A percentile compares a stretch with the other conserved stretches of the same genome.
Conservation (phyloP, 1,140 invertebrate species). For the Spodoptera frugiperda region DNA sequence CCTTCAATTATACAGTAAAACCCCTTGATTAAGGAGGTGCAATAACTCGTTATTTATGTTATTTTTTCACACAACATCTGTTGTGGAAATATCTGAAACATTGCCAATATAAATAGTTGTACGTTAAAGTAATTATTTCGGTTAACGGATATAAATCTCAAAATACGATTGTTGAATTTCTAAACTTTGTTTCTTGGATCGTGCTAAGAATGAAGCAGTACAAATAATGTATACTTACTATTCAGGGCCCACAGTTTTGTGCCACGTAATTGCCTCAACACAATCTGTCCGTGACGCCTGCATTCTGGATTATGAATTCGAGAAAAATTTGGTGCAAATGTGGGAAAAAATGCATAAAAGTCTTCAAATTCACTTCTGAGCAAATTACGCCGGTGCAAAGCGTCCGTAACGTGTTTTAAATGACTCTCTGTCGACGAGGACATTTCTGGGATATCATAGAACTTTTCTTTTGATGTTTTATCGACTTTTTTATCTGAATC, state of each 20-base stretch:
- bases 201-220: conserved; percentile 16
- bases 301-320: conserved; percentile 88
- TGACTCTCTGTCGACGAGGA: conserved; percentile 57
- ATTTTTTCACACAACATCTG: conserved; percentile 55
- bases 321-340: conserved; percentile 89
- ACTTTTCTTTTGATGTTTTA: conserved; percentile 56
- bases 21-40: conserved; percentile 40
- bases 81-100: conserved; percentile 60
- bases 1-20: conserved; percentile 16
- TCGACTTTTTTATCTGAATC: conserved; percentile 51
- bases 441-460: conserved; percentile 55
- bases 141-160: conserved; percentile 32
- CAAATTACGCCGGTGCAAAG: conserved; percentile 75
- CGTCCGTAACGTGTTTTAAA: conserved; percentile 70
- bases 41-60: conserved; percentile 48
- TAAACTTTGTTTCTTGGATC: conserved; percentile 36
- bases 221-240: conserved; percentile 85
- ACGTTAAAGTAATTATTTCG: conserved; percentile 36
- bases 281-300: conserved; percentile 89
- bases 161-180: conserved; percentile 36
- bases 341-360: conserved; percentile 87
- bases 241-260: conserved; percentile 90
- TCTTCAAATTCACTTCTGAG: conserved; percentile 85
- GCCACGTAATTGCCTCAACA: conserved; percentile 88
- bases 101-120: conserved; percentile 60